Evolutionary conservation across 2,888 invertebrate species (phyloP), one percentile per base, ranked within the genome.

Genomic region (Balanococcus diminutus): DNA sequence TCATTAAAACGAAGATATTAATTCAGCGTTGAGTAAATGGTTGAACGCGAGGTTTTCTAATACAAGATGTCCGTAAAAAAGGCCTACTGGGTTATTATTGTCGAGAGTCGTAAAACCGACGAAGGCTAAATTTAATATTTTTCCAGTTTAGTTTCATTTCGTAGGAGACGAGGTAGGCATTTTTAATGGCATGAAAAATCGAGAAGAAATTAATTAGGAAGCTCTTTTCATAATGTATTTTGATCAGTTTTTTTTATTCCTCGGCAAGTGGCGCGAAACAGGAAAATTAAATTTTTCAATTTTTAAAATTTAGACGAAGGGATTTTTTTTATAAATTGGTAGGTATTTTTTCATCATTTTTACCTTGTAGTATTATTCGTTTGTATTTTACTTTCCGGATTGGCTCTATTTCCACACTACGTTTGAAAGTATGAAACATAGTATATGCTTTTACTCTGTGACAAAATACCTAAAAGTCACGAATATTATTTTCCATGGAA

Each of bases 1-100:
- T 82, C 82, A 82, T 82, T 82, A 82, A 82, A 82, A 82, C 82
- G 51, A 82, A 82, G 82, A 82, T 82, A 82, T 82, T 82, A 82
- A 82, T 56, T 46, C 82, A 51, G 56, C 82, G 82, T 46, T 31
- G 51, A 79, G 75, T 79, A 79, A 79, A 79, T 36, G 75, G 75
- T 79, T 31, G 72, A 79, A 79, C 75, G 75, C 75, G 36, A 79
- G 36, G 32, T 79, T 36, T 79, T 22, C 22, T 67, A 67, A 56
- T 67, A 67, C 67, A 67, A 67, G 67, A 67, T 67, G 67, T 67
- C 67, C 67, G 67, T 67, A 67, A 67, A 67, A 67, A 67, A 67
- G 28, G 67, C 67, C 67, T 67, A 67, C 67, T 11, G 56, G 28
- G 67, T 67, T 67, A 56, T 56, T 67, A 67, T 67, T 28, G 67